Evolutionary conservation across 2,113 vertebrate species (phyloP), one percentile per base, ranked within the genome.

Genomic region (Myodes glareolus): DNA sequence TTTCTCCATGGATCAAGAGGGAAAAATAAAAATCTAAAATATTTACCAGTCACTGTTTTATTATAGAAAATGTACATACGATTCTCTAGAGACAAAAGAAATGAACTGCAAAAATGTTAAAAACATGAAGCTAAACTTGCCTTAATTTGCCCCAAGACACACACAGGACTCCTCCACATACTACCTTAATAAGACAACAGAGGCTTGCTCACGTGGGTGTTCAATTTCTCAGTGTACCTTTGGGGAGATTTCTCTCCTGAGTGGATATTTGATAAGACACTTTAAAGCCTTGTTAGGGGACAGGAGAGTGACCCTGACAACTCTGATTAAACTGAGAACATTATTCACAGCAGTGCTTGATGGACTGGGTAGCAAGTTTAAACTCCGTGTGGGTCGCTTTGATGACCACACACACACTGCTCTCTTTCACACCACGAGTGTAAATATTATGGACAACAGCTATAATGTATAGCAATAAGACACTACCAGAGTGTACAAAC

Each of bases 1-100:
- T 76, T 97, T 95, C 78, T 97, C 97, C 90, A 77, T 68, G 23
- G 82, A 67, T 85, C 91, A 97, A 42, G 77, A 93, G 97, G 92
- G 94, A 90, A 97, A 98, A 97, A 94, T 94, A 96, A 96, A 88
- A 94, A 95, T 82, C 55, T 92, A 72, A 98, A 98, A 94, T 92
- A 96, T 39, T 76, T 87, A 70, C 27, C 17, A 94, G 67, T 97
- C 98, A 97, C 92, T 82, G 92, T 67, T 92, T 98, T 97, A 61
- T 61, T 96, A 9, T 75, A 94, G 67, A 95, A 88, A 97, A 85
- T 67, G 39, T 91, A 80, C 92, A 58, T 47, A 68, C 7, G 42
- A 95, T 88, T 94, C 92, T 70, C 61, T 29, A 42, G 92, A 98
- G 68, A 27, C 19, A 94, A 95, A 97, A 88, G 65, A 84, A 97